These are phyloP conservation scores for Porites rus DNA, from an alignment of 92 coral and sea anemone species.

Conservation along the genomic window DNA sequence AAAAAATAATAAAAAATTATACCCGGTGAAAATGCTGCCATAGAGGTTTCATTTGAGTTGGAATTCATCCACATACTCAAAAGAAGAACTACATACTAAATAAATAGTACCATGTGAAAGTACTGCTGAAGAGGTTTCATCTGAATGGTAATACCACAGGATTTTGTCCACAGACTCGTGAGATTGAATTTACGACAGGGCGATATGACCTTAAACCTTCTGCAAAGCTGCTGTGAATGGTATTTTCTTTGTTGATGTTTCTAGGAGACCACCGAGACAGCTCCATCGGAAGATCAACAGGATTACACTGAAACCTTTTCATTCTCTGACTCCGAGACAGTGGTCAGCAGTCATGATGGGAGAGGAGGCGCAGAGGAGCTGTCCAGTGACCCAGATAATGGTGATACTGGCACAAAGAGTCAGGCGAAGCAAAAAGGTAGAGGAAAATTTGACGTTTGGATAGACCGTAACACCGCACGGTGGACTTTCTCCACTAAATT, in stretches of 20 bases:
- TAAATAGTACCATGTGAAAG: too few relatives aligned
- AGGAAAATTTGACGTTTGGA: background rate
- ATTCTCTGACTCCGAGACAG: constrained; percentile 46
- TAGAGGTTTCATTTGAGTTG: too few relatives aligned
- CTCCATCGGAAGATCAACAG: constrained; percentile 84
- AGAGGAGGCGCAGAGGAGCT: constrained; percentile 57
- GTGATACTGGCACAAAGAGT: background rate
- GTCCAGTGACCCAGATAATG: constrained; percentile 32
- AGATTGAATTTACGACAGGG: too few relatives aligned
- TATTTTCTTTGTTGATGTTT: background rate
- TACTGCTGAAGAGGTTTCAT: too few relatives aligned
- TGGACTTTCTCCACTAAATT: background rate
- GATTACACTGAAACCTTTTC: constrained; percentile 72
- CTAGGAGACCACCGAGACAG: constrained; percentile 86
- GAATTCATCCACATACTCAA: too few relatives aligned
- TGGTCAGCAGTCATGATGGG: constrained; percentile 55
- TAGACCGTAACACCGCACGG: background rate
- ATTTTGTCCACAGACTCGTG: too few relatives aligned
- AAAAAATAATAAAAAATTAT: too few relatives aligned
- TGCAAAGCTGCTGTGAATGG: background rate
- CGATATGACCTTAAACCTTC: too few relatives aligned
- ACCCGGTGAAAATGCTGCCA: too few relatives aligned
- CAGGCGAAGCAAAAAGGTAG: constrained; percentile 1
- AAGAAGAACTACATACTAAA: too few relatives aligned
- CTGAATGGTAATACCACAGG: too few relatives aligned